Conservation (phyloP, 2,113 vertebrate genomes). For the Stercorarius parasiticus region DNA sequence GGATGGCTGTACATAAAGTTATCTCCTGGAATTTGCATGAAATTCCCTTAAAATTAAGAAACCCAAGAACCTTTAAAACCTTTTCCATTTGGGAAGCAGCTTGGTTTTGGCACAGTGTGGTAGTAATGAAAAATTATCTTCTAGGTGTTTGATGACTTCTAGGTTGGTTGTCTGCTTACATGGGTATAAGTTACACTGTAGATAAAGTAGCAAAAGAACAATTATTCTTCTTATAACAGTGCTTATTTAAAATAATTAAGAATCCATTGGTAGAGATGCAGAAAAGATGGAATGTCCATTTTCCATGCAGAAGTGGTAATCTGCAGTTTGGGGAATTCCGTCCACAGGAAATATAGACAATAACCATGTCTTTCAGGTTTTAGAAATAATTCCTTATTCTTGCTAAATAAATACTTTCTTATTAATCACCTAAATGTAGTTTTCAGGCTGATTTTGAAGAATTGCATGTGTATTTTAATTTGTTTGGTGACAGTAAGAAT, state of each 20-base stretch:
- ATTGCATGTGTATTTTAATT: neutral
- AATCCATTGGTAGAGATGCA: neutral
- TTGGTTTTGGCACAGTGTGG: neutral
- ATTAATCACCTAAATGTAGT: neutral
- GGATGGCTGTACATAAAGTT: neutral
- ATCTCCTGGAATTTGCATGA: neutral
- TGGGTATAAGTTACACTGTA: neutral
- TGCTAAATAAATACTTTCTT: neutral
- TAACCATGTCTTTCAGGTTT: neutral
- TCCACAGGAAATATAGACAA: neutral
- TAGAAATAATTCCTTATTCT: neutral
- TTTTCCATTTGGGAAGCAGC: neutral
- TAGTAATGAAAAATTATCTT: neutral
- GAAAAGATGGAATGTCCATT: neutral
- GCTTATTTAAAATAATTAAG: neutral
- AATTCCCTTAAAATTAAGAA: neutral
- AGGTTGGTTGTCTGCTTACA: neutral
- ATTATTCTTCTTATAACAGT: neutral
- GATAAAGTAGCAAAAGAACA: neutral
- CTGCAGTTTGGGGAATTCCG: neutral
- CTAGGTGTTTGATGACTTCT: neutral
- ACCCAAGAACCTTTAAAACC: neutral
- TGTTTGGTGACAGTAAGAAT: neutral
- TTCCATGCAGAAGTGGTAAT: neutral
- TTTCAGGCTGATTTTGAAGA: neutral